Conservation (phyloP, 1,140 invertebrate species). For the Halesus radiatus region DNA sequence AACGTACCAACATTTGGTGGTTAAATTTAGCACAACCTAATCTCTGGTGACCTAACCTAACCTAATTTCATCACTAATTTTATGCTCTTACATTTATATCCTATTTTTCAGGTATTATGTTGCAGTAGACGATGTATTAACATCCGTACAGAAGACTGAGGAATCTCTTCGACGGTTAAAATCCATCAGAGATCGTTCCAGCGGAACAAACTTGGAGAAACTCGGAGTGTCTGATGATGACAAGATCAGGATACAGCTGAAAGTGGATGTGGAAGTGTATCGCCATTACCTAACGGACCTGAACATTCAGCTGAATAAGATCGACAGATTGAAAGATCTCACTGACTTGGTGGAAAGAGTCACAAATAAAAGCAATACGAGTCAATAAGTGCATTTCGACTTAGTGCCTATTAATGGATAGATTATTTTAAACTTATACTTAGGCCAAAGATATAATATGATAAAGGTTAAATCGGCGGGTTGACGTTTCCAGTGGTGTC, state of each 20-base stretch:
- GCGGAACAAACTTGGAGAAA: conserved; percentile 67
- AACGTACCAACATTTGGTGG: neutral
- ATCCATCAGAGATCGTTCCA: conserved; percentile 81
- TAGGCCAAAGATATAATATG: conserved; percentile 20
- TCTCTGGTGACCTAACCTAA: neutral
- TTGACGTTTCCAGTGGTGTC: no score
- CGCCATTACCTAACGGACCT: conserved; percentile 41
- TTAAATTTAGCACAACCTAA: neutral
- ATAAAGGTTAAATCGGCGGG: no score
- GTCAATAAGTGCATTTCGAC: conserved; percentile 54
- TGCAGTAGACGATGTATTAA: conserved; percentile 88
- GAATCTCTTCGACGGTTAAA: conserved; percentile 91
- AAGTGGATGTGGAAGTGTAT: conserved; percentile 85
- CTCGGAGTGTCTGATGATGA: conserved; percentile 84
- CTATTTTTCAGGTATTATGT: conserved; percentile 79
- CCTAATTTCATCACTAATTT: conserved; percentile 22
- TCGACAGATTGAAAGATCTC: conserved; percentile 52
- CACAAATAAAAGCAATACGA: conserved; percentile 51
- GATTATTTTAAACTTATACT: neutral
- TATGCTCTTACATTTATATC: conserved; percentile 20
- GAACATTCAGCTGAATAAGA: conserved; percentile 48
- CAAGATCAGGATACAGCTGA: conserved; percentile 92
- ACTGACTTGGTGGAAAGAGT: conserved; percentile 55
- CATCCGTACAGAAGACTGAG: conserved; percentile 94
- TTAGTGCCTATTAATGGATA: conserved; percentile 30